Evolutionary conservation across 2,888 invertebrate species (phyloP), one percentile per base, ranked within the genome.

Genomic region (Digitonthophagus gazella): DNA sequence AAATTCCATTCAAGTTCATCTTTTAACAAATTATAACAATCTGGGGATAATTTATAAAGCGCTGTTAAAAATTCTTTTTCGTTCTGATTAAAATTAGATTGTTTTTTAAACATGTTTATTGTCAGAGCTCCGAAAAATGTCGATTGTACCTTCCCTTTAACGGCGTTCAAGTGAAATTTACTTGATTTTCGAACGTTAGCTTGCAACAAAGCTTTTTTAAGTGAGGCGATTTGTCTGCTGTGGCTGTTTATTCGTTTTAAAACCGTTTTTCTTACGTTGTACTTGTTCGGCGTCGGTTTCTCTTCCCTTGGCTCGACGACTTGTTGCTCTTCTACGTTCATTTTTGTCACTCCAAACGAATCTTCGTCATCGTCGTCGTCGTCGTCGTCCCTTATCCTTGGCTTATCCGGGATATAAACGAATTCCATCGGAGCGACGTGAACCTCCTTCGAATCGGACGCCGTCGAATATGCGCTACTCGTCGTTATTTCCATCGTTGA

Each of bases 1-100:
- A n/a, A 22, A 22, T 79, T 78, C 81, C 81, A 82, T 15, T 77
- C 75, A 69, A 77, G 80, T 69, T 80, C 79, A 14, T 80, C 77
- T 20, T 74, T 74, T 65, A 82, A 75, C 54, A 79, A 66, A 67
- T 79, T 75, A 74, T 81, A 82, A 19, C 77, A 73, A 68, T 78
- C 77, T 3, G 81, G 79, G 8, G 81, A 80, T 57, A 75, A 75
- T 69, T 75, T 76, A 67, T 82, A 78, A 56, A 82, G 73, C 55
- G 76, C 76, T 14, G 76, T 78, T 67, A 81, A 79, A 71, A 82
- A 80, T 16, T 77, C 77, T 64, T 77, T 74, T 72, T 82, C 82
- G 6, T 77, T 76, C 20, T 77, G 75, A 11, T 73, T 76, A 65
- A 81, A 74, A 57, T 79, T 70, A n/a, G 56, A 75, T 67, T 74